These are phyloP conservation scores for Oeneis ivallda DNA, from an alignment of 2,888 invertebrate genomes.

Conservation along the genomic window DNA sequence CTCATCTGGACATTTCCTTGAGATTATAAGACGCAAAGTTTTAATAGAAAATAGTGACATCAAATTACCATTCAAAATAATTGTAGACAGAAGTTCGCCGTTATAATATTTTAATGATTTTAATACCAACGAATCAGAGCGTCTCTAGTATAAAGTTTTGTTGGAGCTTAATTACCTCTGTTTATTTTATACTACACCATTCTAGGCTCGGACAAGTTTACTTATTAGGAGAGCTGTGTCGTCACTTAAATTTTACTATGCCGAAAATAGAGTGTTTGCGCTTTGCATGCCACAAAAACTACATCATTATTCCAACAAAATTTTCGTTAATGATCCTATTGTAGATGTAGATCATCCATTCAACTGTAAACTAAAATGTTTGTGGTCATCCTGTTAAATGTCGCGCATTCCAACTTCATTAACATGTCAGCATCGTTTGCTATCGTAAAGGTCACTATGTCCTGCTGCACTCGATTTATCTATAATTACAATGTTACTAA, in stretches of 20 bases:
- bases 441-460: slow-evolving; percentile 30
- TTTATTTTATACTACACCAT: slow-evolving; percentile 54
- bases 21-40: too few species aligned
- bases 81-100: neutral
- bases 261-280: slow-evolving; percentile 17
- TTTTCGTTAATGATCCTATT: too few species aligned
- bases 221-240: slow-evolving; percentile 61
- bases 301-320: slow-evolving; percentile 1
- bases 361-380: neutral
- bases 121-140: slow-evolving; percentile 11
- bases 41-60: neutral
- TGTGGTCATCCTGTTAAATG: neutral
- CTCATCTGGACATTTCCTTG: too few species aligned
- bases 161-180: slow-evolving; percentile 24
- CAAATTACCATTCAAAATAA: neutral
- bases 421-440: slow-evolving; percentile 8
- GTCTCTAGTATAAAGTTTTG: slow-evolving; percentile 16
- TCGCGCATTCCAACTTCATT: neutral
- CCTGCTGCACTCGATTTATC: slow-evolving; percentile 31
- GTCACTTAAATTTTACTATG: slow-evolving; percentile 49
- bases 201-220: slow-evolving; percentile 59
- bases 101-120: neutral
- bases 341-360: neutral
- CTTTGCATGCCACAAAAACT: slow-evolving; percentile 13
- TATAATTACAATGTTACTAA: slow-evolving; percentile 20